These are phyloP conservation scores for Zapus hudsonius DNA, from an alignment of 2,113 vertebrate species.

Conservation along the genomic window DNA sequence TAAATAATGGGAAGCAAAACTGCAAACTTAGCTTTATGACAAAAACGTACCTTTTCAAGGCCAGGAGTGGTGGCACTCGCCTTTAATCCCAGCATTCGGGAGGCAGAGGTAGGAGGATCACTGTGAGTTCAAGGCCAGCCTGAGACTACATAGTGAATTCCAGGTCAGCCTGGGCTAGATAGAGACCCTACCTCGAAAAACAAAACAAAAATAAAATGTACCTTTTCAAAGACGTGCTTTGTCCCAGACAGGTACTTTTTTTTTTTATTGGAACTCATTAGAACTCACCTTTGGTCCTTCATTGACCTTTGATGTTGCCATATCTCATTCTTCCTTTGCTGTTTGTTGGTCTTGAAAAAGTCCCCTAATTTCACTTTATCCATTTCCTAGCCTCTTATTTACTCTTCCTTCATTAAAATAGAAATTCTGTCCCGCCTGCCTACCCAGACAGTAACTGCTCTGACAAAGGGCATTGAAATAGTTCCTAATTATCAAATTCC, in stretches of 20 bases:
- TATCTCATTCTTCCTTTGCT: not conserved
- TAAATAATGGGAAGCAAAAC: constrained; percentile 29
- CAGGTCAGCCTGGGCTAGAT: too few relatives aligned
- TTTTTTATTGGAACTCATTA: not conserved
- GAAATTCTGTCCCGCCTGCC: not conserved
- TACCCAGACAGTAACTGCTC: not conserved
- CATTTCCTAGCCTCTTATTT: not conserved
- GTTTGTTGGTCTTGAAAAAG: not conserved
- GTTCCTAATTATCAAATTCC: not conserved
- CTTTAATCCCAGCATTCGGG: too few relatives aligned
- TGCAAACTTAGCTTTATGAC: not conserved
- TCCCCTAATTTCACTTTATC: not conserved
- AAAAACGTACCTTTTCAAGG: not conserved
- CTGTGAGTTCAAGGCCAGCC: too few relatives aligned
- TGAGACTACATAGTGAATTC: too few relatives aligned
- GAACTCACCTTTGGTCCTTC: not conserved
- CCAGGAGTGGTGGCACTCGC: too few relatives aligned
- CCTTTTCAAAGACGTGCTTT: not conserved
- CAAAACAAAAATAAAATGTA: too few relatives aligned
- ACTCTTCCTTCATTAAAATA: constrained; percentile 16
- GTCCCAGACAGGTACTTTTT: not conserved
- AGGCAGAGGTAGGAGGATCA: too few relatives aligned
- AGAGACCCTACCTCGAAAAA: too few relatives aligned
- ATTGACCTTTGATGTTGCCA: not conserved
- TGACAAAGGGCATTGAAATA: not conserved